Conservation (phyloP, 2,888 invertebrate genomes). For the Seira sanloemensis region DNA sequence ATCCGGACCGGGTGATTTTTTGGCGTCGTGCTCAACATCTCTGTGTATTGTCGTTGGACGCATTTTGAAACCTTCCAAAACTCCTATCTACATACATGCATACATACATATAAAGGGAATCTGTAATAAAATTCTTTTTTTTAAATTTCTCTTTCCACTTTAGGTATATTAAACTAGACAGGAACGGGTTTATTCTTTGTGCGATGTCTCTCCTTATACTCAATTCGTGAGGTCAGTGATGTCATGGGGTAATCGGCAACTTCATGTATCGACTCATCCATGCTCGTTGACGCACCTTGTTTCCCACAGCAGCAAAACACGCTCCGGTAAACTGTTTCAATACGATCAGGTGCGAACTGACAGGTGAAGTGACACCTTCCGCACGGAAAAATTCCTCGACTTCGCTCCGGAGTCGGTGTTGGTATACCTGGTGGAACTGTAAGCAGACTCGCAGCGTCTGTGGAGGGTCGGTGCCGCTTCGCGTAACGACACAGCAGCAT, state of each 20-base stretch:
- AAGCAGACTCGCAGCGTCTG: slow-evolving; percentile 46
- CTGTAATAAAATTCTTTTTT: too few relatives aligned
- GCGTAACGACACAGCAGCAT: slow-evolving; percentile 70
- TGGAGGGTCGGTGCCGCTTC: slow-evolving; percentile 58
- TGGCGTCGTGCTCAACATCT: background rate
- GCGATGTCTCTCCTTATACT: slow-evolving; percentile 35
- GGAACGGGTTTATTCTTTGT: slow-evolving; percentile 34
- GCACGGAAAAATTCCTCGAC: slow-evolving; percentile 34
- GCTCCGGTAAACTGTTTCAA: slow-evolving; percentile 35
- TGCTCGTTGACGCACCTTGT: slow-evolving; percentile 7
- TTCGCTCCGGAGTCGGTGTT: slow-evolving; percentile 46
- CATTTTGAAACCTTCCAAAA: background rate
- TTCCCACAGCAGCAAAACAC: slow-evolving; percentile 41
- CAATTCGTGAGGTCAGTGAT: slow-evolving; percentile 39
- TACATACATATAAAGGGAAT: background rate
- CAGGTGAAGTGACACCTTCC: slow-evolving; percentile 49
- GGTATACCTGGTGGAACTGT: slow-evolving; percentile 45
- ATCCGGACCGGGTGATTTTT: too few relatives aligned
- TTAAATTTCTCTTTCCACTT: background rate
- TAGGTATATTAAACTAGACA: slow-evolving; percentile 23
- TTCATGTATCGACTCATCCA: slow-evolving; percentile 58
- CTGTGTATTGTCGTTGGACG: background rate
- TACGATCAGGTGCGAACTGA: slow-evolving; percentile 35
- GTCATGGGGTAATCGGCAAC: slow-evolving; percentile 58
- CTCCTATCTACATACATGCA: background rate